Percentiles rank a stretch among this genome's conserved stretches.
These are phyloP conservation scores for Lepus americanus DNA, from an alignment of 2,113 vertebrate genomes.

Conservation along the genomic window DNA sequence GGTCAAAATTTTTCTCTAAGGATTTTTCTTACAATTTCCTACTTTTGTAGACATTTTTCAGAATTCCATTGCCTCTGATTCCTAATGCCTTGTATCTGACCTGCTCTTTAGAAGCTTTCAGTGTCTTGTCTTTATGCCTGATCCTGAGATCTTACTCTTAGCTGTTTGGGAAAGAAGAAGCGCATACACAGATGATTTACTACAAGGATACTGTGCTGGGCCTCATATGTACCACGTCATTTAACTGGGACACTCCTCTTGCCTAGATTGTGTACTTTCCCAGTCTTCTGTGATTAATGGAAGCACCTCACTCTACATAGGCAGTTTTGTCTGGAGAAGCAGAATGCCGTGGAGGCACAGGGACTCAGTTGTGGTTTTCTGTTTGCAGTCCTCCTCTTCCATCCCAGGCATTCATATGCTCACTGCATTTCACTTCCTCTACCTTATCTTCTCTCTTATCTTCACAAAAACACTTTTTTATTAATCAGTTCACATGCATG, in stretches of 20 bases:
- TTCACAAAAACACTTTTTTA: conserved; percentile 17
- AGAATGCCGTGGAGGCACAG: neutral
- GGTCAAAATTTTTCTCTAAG: conserved; percentile 51
- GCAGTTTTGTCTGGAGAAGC: neutral
- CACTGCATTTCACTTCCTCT: neutral
- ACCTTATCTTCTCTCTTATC: conserved; percentile 39
- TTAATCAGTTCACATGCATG: conserved; percentile 67
- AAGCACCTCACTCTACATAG: neutral
- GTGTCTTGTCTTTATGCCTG: conserved; percentile 34
- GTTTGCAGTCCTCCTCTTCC: neutral
- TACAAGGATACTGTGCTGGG: neutral
- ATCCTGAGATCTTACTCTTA: conserved; percentile 55
- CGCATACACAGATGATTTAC: neutral
- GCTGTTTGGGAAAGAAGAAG: conserved; percentile 12
- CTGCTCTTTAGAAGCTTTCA: conserved; percentile 8
- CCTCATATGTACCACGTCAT: neutral
- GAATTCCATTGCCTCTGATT: conserved; percentile 4
- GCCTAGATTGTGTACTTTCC: neutral
- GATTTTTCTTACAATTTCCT: conserved; percentile 38
- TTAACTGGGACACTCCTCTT: neutral
- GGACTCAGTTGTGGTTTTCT: neutral
- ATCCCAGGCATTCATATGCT: neutral
- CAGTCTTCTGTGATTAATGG: neutral
- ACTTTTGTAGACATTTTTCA: conserved; percentile 41
- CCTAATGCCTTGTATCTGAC: conserved; percentile 20